phyloP scores from a whole-genome alignment of 2,113 vertebrate genomes.

The Perca flavescens region DNA sequence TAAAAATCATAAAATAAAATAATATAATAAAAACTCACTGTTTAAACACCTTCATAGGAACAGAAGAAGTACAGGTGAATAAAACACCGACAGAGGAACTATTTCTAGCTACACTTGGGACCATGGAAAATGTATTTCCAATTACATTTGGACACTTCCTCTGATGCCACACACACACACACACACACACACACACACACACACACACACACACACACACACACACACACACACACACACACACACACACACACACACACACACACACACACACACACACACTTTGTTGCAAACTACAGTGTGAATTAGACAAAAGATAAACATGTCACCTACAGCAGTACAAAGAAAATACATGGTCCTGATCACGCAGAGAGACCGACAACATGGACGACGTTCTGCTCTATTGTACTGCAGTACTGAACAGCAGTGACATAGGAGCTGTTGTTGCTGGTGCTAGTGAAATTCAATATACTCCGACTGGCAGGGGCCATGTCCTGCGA shows the following conservation, averaged over 20 bases:
- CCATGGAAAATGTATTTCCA: constrained; percentile 36
- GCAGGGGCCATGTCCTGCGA: constrained; percentile 46
- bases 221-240: not conserved
- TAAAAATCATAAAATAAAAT: too few species aligned
- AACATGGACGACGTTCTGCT: constrained; percentile 2
- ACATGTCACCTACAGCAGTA: not conserved
- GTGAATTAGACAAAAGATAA: not conserved
- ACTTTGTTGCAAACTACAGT: not conserved
- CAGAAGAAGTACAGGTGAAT: not conserved
- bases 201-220: not conserved
- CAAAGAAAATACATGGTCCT: not conserved
- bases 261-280: not conserved
- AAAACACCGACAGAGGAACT: constrained; percentile 14
- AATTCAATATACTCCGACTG: constrained; percentile 63
- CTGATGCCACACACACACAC: not conserved
- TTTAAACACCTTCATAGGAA: not conserved
- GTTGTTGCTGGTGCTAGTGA: constrained; percentile 51
- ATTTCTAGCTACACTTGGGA: not conserved
- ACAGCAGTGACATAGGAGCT: constrained; percentile 21
- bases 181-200: not conserved
- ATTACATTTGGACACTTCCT: constrained; percentile 28
- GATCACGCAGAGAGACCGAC: not conserved
- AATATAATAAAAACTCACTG: not conserved
- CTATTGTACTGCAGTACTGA: constrained; percentile 32
- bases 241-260: not conserved